Percentiles rank a stretch among this genome's conserved stretches.
These are phyloP conservation scores for Trichoplax adhaerens DNA, from an alignment of 37 sponge, comb jelly and placozoan genomes.

Conservation along the genomic window DNA sequence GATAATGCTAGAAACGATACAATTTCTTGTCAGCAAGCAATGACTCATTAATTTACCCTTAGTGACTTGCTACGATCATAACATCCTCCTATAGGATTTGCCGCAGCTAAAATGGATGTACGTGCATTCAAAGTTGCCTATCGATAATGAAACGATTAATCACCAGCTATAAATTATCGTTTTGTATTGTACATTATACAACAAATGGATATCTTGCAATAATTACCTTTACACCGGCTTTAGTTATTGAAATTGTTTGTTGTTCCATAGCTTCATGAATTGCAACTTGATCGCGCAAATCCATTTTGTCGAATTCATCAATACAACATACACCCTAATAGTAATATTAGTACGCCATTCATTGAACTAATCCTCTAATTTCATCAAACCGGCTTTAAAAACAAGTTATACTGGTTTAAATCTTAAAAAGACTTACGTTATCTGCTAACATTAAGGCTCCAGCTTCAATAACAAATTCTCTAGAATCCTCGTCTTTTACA, in stretches of 20 bases:
- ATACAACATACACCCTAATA: slow-evolving; percentile 96
- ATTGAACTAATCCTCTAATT: no score
- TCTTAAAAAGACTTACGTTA: slow-evolving; percentile 46
- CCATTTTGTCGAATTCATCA: slow-evolving; percentile 99
- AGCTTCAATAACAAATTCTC: slow-evolving; percentile 97
- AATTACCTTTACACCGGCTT: slow-evolving; percentile 88
- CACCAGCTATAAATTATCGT: background rate
- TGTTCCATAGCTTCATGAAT: slow-evolving; percentile 99
- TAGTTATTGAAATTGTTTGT: slow-evolving; percentile 98
- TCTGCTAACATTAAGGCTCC: slow-evolving; percentile 99
- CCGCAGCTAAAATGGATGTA: slow-evolving; percentile 91
- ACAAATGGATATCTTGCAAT: background rate
- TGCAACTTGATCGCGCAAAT: slow-evolving; percentile 85
- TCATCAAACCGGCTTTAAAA: background rate
- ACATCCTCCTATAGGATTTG: slow-evolving; percentile 92
- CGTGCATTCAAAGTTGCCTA: slow-evolving; percentile 92
- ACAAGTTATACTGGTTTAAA: background rate
- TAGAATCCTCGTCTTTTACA: slow-evolving; percentile 88
- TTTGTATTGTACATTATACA: background rate
- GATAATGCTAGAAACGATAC: background rate
- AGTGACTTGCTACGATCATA: slow-evolving; percentile 92
- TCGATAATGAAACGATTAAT: background rate
- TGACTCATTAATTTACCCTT: slow-evolving; percentile 17
- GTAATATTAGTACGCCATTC: no score
- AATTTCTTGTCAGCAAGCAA: background rate